Percentiles rank a stretch among this genome's conserved stretches.
Evolutionary conservation across 2,797 vertebrate species (phyloP).

Genomic region (Sparidentex hasta): DNA sequence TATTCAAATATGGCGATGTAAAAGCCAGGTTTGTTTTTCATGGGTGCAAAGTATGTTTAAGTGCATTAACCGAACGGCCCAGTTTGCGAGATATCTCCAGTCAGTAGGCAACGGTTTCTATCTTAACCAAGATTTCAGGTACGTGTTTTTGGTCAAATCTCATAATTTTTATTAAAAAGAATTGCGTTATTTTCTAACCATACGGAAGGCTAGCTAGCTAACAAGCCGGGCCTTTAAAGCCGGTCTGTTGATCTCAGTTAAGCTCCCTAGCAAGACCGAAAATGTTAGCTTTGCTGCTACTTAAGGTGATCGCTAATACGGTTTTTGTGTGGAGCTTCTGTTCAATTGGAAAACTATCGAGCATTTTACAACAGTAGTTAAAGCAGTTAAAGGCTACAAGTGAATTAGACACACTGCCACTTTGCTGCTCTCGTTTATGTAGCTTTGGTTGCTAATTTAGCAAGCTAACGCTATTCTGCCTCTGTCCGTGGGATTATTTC

Average conservation of each 20-base stretch:
- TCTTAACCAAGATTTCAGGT: conserved; percentile 72
- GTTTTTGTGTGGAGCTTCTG: neutral
- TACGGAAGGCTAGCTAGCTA: conserved; percentile 30
- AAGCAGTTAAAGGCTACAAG: accelerated
- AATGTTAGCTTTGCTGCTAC: conserved; percentile 49
- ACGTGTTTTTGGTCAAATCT: conserved; percentile 21
- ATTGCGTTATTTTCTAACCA: neutral
- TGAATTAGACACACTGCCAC: neutral
- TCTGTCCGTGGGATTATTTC: conserved; percentile 24
- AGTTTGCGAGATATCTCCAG: conserved; percentile 60
- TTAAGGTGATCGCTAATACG: neutral
- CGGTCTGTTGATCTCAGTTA: conserved; percentile 52
- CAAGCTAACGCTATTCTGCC: conserved; percentile 43
- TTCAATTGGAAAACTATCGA: accelerated
- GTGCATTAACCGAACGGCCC: conserved; percentile 80
- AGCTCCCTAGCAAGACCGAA: neutral
- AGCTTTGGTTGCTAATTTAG: conserved; percentile 3
- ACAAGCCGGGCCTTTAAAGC: conserved; percentile 28
- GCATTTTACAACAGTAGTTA: accelerated
- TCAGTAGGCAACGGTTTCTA: conserved; percentile 47
- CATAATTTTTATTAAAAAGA: neutral
- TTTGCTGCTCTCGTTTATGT: neutral
- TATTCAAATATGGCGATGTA: conserved; percentile 80
- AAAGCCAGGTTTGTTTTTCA: conserved; percentile 78
- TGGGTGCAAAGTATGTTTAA: conserved; percentile 82